Evolutionary conservation across 2,797 vertebrate species (phyloP), one percentile per base, ranked within the genome.

Genomic region (Liparis tanakae): DNA sequence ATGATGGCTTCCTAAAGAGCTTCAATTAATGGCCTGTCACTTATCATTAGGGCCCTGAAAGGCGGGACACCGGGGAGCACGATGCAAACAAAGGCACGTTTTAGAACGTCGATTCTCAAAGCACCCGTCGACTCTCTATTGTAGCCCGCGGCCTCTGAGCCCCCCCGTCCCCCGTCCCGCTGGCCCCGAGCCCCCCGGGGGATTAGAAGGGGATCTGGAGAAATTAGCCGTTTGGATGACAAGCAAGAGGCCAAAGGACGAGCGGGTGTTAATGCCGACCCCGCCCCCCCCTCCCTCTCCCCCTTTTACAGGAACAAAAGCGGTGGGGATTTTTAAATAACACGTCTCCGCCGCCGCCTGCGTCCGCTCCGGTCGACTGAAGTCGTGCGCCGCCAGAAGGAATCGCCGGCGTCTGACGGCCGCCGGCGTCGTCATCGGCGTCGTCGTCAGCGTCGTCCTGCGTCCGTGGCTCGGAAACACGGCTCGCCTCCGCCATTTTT

Each of bases 261-360:
- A 92, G 96, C 96, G 93, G 94, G 96, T 96, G 96, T 95, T 96
- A 98, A 97, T 97, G 95, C 95, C n/a, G n/a, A n/a, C n/a, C n/a
- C n/a, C n/a, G n/a, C n/a, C n/a, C n/a, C n/a, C n/a, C n/a, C 25
- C 25, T 4, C 25, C 25, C 25, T 4, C 25, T 30, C 25, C 94
- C 96, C 95, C 95, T 96, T 93, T 94, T 91, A 91, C 67, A 86
- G 93, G 94, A 95, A 97, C 94, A 96, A 96, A 97, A 96, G 96
- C 91, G 94, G 94, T 86, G 74, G 94, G 95, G 89, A 94, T 95
- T 95, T 53, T 94, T 94, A 97, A 97, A 98, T 98, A 97, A 98
- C 97, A 98, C 93, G 94, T 95, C 96, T 95, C 94, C 94, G 93
- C 92, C 94, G 95, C 96, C 94, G 94, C 95, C 96, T 97, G 96